Conservation (phyloP, 1,140 invertebrate genomes). For the Drosophila willistoni region DNA sequence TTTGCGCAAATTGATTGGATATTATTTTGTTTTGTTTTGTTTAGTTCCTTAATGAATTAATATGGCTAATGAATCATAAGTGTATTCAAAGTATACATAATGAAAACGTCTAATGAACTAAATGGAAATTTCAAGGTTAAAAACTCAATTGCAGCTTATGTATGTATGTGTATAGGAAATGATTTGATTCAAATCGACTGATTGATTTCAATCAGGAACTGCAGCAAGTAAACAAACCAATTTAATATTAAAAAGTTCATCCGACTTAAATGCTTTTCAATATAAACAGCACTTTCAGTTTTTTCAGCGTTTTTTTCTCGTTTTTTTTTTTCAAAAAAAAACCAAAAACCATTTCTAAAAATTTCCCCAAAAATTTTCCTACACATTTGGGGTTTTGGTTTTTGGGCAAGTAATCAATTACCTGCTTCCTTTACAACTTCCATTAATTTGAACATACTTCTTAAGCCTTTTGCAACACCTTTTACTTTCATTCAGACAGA, state of each 20-base stretch:
- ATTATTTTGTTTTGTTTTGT: conserved; percentile 23
- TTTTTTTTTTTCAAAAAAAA: no score
- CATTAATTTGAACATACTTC: conserved; percentile 28
- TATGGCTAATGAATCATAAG: conserved; percentile 12
- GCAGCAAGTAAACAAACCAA: no score
- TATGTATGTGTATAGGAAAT: background rate
- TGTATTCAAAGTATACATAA: background rate
- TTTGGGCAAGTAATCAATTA: conserved; percentile 11
- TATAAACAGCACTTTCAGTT: no score
- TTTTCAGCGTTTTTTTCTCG: no score
- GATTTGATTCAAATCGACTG: background rate
- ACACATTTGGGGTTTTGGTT: background rate
- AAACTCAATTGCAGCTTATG: background rate
- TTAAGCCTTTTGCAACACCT: conserved; percentile 59
- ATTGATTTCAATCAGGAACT: background rate
- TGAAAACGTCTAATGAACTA: conserved; percentile 5
- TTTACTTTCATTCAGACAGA: conserved; percentile 66
- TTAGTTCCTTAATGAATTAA: conserved; percentile 9
- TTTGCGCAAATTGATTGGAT: background rate
- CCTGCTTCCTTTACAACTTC: conserved; percentile 19
- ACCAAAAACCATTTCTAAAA: background rate
- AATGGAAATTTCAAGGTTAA: conserved; percentile 9
- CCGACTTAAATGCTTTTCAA: background rate
- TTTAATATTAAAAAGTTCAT: background rate
- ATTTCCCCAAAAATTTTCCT: background rate